phyloP scores from a whole-genome alignment of 2,888 invertebrate genomes.

The Tipula unca region DNA sequence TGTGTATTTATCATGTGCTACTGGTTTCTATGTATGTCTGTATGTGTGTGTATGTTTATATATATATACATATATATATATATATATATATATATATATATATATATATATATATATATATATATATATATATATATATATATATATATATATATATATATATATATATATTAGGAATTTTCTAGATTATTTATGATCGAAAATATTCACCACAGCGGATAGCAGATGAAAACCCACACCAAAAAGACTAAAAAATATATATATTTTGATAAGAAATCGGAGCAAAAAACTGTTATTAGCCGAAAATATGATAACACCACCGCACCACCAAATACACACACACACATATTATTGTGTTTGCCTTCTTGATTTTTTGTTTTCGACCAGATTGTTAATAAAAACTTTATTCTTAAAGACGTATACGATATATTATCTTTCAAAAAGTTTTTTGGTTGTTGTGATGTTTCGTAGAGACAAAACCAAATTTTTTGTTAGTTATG shows the following conservation, averaged over 20 bases:
- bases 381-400: background rate
- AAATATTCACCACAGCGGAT: background rate
- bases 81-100: no score
- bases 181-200: background rate
- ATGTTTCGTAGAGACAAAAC: background rate
- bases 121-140: no score
- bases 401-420: background rate
- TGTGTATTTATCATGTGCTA: background rate
- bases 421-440: background rate
- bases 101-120: no score
- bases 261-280: background rate
- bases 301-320: background rate
- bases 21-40: no score
- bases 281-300: background rate
- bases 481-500: background rate
- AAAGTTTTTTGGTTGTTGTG: background rate
- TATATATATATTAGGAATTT: background rate
- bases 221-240: background rate
- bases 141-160: background rate
- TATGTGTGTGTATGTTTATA: no score
- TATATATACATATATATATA: background rate
- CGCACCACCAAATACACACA: no score
- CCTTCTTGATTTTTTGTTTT: background rate
- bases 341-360: background rate
- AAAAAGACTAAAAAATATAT: background rate